A percentile compares a stretch with the other conserved stretches of the same genome.
These are phyloP conservation scores for Vipera latastei DNA, from an alignment of 2,797 vertebrate genomes.

Conservation along the genomic window DNA sequence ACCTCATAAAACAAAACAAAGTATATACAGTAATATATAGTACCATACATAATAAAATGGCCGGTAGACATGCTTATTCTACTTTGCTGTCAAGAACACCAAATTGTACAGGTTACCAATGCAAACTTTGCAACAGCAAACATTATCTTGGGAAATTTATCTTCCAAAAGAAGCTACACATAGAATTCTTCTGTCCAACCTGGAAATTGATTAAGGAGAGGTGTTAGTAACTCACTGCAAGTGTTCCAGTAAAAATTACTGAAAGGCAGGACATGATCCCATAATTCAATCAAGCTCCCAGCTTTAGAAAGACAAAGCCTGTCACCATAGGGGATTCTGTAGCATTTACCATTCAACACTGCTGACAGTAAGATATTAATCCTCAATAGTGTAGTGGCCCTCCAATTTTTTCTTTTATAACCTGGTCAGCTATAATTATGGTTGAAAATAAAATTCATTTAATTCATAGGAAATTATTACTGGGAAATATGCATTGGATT, in stretches of 20 bases:
- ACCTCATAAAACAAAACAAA: background rate
- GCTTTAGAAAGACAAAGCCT: background rate
- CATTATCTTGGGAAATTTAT: background rate
- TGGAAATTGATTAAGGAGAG: background rate
- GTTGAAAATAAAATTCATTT: background rate
- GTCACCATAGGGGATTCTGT: background rate
- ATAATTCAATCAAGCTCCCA: background rate
- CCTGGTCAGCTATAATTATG: background rate
- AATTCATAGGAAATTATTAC: background rate
- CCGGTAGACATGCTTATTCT: background rate
- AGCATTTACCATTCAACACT: background rate
- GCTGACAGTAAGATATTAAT: background rate
- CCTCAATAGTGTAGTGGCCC: background rate
- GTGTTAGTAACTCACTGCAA: background rate
- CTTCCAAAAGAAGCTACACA: background rate
- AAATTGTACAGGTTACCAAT: background rate
- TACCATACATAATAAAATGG: background rate
- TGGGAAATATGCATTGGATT: background rate
- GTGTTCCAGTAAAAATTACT: background rate
- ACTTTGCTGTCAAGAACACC: background rate
- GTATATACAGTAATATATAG: background rate
- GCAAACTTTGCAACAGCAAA: background rate
- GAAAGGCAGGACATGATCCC: background rate
- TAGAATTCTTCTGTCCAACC: background rate
- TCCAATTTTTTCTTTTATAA: background rate